Evolutionary conservation across 2,888 invertebrate genomes (phyloP), one percentile per base, ranked within the genome.

Genomic region (Ectropis crepuscularia): DNA sequence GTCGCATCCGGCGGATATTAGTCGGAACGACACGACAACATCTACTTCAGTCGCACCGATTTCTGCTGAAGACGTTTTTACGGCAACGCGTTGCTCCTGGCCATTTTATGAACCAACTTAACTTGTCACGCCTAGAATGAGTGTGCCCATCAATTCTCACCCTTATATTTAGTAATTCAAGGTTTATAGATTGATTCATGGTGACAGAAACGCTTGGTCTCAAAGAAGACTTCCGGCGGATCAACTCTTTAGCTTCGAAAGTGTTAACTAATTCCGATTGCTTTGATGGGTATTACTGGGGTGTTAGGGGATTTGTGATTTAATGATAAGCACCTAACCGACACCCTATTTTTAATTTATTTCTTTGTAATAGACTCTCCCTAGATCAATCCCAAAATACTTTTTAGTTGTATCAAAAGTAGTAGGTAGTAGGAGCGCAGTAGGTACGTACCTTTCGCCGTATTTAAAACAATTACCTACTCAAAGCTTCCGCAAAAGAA

Each of bases 1-100:
- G 75, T 75, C 85, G 83, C 89, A 87, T 92, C 92, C 92, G 90
- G 75, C 91, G 92, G 92, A 92, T 89, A 90, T 89, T 83, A 83
- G 78, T 78, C 86, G 82, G 80, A 81, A 79, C 86, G 84, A 83
- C 81, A 75, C 74, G 74, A 72, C 74, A 68, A 66, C 69, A 73
- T 62, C 73, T 72, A 75, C 86, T 84, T 86, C 86, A 86, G 79
- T 84, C 74, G 78, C 74, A 75, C 87, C 88, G 87, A 89, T 88
- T 81, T 86, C 81, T 80, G 73, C 77, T 76, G 90, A 88, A 83
- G 92, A 92, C 89, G 90, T 75, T 86, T 92, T 89, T 89, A 91
- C 79, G 76, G 75, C 80, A 75, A 79, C 77, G 75, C 71, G 58
- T 70, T 65, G 65, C 72, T 74, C 60, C 67, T 70, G 66, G 69